Base-by-base conservation (phyloP, 2,888 invertebrate species). In the Leptopterna dolabrata region DNA sequence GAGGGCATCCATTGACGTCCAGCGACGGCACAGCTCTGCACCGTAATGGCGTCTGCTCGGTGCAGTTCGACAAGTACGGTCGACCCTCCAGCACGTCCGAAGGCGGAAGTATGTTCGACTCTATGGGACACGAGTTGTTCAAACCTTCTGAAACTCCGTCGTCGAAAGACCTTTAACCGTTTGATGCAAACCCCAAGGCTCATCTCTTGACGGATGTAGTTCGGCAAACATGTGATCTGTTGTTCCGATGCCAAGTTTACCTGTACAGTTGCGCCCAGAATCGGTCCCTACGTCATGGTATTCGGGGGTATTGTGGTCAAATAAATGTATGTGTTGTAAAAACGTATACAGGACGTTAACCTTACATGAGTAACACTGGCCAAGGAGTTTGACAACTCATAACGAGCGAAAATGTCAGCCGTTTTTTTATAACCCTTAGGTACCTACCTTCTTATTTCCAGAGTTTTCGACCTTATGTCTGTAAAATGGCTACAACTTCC, bases 1-100 rank as follows among this genome's bases (percentile, higher is more conserved):
- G 43, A 19, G 88, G 89, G 0, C 78, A 83, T 76, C 87, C 87
- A 11, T 30, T 89, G 78, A 88, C 88, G 0, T 83, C 87, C 24
- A 88, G 63, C 73, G 30, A 71, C 43, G 89, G 88, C 47, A 88
- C 19, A 16, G 80, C 47, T 19, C 81, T 88, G 1, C 47, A 70
- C 19, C 45, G 41, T 0, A 47, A 81, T 36, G 87, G 88, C 0
- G 29, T 45, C 9, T 43, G 81, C 0, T 19, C 80, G 6, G 43
- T 89, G 2, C 47, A 24, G 47, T 89, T 89, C 29, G 89, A 89
- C 63, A 41, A 47, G 29, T 89, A 55, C 41, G 89, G 89, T 13
- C 47, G 89, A 24, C 88, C 89, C 0, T 19, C 70, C 16, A 9
- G 76, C 24, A 70, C 71, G 16, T 30, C 51, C 3, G 85, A 87